Conservation (phyloP, 2,113 vertebrate species). For the Propithecus coquereli region DNA sequence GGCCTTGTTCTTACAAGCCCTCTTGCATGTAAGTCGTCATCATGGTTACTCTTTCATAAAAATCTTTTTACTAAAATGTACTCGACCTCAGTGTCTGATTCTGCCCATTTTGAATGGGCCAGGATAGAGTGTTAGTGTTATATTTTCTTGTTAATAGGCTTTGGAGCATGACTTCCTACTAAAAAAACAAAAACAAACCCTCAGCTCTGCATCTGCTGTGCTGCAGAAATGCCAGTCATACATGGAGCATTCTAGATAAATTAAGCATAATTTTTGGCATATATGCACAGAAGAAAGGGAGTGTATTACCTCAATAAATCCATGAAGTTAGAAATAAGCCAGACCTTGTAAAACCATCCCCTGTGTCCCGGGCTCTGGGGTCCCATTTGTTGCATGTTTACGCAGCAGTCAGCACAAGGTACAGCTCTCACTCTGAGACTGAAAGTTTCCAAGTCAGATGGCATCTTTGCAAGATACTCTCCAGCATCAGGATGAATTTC, state of each 20-base stretch:
- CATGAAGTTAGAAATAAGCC: not conserved
- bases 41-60: not conserved
- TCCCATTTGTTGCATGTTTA: fast-evolving
- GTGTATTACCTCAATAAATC: not conserved
- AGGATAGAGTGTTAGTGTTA: not conserved
- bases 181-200: not conserved
- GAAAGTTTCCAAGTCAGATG: not conserved
- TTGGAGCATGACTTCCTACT: conserved; percentile 2
- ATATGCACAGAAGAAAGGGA: not conserved
- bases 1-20: not conserved
- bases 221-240: not conserved
- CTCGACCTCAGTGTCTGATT: not conserved
- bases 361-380: not conserved
- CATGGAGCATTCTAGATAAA: not conserved
- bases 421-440: not conserved
- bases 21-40: not conserved
- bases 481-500: not conserved
- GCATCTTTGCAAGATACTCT: not conserved
- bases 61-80: not conserved
- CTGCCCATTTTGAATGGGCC: not conserved
- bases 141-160: conserved; percentile 19
- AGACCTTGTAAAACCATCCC: not conserved
- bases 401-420: not conserved
- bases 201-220: not conserved
- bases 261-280: not conserved